Percentiles rank a stretch among this genome's conserved stretches.
phyloP scores from a whole-genome alignment of 2,797 vertebrate genomes.

The Ptychobarbus kaznakovi region DNA sequence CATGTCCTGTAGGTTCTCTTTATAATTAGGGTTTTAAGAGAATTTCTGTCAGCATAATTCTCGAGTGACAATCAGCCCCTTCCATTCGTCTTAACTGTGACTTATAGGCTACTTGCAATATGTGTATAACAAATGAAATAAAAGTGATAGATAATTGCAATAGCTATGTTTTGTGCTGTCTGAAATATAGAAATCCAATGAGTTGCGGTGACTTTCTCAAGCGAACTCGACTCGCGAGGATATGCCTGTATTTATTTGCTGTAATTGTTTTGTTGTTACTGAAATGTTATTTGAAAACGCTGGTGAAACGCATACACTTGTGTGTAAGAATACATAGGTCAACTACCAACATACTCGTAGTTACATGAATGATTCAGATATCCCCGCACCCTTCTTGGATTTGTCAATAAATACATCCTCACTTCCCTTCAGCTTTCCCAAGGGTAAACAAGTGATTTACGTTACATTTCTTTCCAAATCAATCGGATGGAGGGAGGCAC shows the following conservation, averaged over 20 bases:
- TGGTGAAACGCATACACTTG: neutral
- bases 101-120: neutral
- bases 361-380: neutral
- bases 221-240: neutral
- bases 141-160: neutral
- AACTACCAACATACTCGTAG: neutral
- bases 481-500: neutral
- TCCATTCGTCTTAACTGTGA: neutral
- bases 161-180: neutral
- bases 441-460: neutral
- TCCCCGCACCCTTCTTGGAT: neutral
- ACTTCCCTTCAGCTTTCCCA: neutral
- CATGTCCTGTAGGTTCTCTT: constrained; percentile 6
- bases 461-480: neutral
- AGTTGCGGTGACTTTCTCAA: neutral
- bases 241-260: neutral
- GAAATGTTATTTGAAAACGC: neutral
- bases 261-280: neutral
- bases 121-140: neutral
- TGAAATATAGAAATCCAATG: neutral
- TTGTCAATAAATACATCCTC: neutral
- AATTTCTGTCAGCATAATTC: neutral
- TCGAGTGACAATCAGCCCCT: neutral
- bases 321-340: neutral
- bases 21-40: constrained; percentile 9